A percentile compares a stretch with the other conserved stretches of the same genome.
Conservation (phyloP, 2,888 invertebrate species). For the Cheilosia scutellata region DNA sequence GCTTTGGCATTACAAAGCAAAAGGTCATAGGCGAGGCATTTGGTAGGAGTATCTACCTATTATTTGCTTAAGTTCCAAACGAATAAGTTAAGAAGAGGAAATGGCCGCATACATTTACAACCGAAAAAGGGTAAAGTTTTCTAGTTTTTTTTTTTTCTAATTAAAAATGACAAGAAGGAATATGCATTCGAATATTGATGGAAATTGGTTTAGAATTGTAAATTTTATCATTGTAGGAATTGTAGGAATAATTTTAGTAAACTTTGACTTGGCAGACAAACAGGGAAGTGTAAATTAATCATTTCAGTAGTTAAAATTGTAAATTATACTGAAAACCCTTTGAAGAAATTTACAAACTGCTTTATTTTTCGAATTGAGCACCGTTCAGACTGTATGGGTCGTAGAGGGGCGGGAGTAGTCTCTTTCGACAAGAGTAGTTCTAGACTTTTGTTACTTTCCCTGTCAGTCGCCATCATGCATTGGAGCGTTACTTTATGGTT, state of each 20-base stretch:
- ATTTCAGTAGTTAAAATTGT: slow-evolving; percentile 27
- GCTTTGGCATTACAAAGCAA: slow-evolving; percentile 36
- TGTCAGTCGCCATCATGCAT: too few relatives aligned
- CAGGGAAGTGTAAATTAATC: slow-evolving; percentile 43
- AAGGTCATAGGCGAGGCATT: neutral
- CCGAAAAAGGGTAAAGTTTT: slow-evolving; percentile 49
- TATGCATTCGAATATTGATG: slow-evolving; percentile 51
- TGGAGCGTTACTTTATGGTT: too few relatives aligned
- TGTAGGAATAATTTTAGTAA: slow-evolving; percentile 21
- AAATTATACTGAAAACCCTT: slow-evolving; percentile 7
- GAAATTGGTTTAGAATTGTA: slow-evolving; percentile 54
- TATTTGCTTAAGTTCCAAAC: neutral
- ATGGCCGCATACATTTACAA: slow-evolving; percentile 6
- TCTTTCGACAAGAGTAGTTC: too few relatives aligned
- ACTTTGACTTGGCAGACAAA: slow-evolving; percentile 4
- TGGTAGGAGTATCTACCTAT: neutral
- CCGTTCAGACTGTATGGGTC: too few relatives aligned
- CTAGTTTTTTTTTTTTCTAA: too few relatives aligned
- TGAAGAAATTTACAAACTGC: slow-evolving; percentile 16
- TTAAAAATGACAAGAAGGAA: slow-evolving; percentile 1
- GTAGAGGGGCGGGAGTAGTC: too few relatives aligned
- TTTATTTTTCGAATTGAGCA: slow-evolving; percentile 18
- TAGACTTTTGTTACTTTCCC: too few relatives aligned
- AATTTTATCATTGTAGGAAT: slow-evolving; percentile 31
- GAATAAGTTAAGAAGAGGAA: neutral